Evolutionary conservation across 2,888 invertebrate genomes (phyloP).

Genomic region (Chorisops tibialis): DNA sequence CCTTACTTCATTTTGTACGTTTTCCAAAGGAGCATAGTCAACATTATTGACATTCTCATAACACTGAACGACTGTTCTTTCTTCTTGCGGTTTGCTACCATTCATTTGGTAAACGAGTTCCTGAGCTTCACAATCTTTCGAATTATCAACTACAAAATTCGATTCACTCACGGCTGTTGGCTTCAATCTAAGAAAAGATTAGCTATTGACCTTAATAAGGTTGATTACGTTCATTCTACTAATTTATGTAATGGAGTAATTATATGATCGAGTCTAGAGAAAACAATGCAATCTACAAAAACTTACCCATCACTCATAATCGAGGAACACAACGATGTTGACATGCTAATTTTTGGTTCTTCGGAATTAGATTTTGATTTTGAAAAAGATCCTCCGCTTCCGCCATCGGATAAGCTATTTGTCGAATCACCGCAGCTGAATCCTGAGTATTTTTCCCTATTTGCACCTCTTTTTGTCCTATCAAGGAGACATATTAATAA

Average conservation of each 20-base stretch:
- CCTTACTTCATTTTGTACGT: too few species aligned
- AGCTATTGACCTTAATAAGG: conserved; percentile 1
- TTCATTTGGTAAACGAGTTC: too few species aligned
- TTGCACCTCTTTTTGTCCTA: conserved; percentile 59
- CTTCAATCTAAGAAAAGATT: conserved; percentile 17
- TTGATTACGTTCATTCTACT: conserved; percentile 26
- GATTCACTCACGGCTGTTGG: not conserved
- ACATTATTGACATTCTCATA: too few species aligned
- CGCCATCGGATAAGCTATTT: conserved; percentile 39
- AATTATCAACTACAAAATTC: not conserved
- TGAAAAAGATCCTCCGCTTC: not conserved
- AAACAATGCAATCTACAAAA: not conserved
- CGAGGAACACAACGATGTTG: conserved; percentile 42
- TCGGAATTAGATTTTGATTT: conserved; percentile 34
- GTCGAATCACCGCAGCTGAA: conserved; percentile 33
- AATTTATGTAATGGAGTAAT: too few species aligned
- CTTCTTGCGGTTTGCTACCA: too few species aligned
- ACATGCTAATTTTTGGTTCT: conserved; percentile 36
- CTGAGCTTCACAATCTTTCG: too few species aligned
- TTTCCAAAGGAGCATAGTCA: too few species aligned
- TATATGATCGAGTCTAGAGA: too few species aligned
- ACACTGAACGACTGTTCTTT: too few species aligned
- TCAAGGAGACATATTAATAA: conserved; percentile 20
- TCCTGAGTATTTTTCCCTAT: conserved; percentile 64
- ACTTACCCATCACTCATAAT: conserved; percentile 44